Evolutionary conservation across 2,797 vertebrate genomes (phyloP), one percentile per base, ranked within the genome.

Genomic region (Aldrovandia affinis): DNA sequence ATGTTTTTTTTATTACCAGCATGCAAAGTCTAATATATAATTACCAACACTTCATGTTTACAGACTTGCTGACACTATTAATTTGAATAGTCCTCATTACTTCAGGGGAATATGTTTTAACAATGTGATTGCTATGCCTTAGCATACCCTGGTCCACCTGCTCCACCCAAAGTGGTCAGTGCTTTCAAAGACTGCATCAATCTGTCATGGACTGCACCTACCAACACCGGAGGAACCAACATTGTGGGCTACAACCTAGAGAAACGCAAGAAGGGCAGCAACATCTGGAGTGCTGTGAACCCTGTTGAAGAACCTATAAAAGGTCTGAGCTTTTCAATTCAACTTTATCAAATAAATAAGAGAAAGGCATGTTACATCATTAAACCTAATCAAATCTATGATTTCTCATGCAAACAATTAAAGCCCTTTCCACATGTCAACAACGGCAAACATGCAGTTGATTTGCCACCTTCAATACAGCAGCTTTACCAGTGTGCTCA

Each of bases 191-290:
- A 94, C 85, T 90, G 89, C 83, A 91, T 97, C 86, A 94, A 92
- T 12, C 90, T 98, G 57, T 91, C 91, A 25, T 98, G 97, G 97
- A 86, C 81, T 0, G 84, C 92, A 0, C 97, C 97, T 0, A 81
- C 2, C 81, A 95, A 95, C 81, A 93, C 90, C 0, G 95, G 96
- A 63, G 92, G 93, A 0, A 94, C 96, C 22, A 93, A 88, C 54
- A 94, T 97, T 78, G 80, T 94, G 82, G 97, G 97, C 10, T 98
- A 97, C 85, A 84, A 95, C 0, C 4, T 97, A 39, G 97, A 98
- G 82, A 97, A 96, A 83, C 94, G 96, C 73, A 97, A 97, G 92
- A 96, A 94, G 79, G 97, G 97, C 0, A 96, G 96, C 83, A 91
- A 90, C 73, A 90, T 93, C 30, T 98, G 97, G 97, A 91, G 88